Evolutionary conservation across 1,140 invertebrate species (phyloP), one percentile per base, ranked within the genome.

Genomic region (Metaphire vulgaris): DNA sequence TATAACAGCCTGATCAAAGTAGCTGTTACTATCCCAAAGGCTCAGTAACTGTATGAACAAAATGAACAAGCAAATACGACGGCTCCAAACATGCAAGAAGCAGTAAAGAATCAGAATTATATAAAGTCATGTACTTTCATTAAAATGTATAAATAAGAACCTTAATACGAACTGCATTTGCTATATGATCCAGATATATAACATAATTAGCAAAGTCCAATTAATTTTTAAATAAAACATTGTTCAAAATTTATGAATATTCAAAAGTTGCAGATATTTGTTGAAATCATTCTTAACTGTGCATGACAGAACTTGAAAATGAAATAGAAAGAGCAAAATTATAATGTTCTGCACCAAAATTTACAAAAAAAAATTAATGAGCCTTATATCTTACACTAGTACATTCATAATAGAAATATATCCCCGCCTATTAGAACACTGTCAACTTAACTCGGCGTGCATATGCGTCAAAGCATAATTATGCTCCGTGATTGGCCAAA

Each of bases 1-100:
- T 78, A 97, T 91, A 74, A 94, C 92, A 1, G 90, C 89, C 66
- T 90, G 88, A 82, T 92, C 91, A 84, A 98, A 95, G 86, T 97
- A 97, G 87, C 96, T 96, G 77, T 98, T 97, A 74, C 93, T 94
- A 85, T 97, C 95, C 96, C 96, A 99, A 15, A 98, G 87, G 72
- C 91, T 93, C 28, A 97, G 87, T 69, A 98, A 87, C 89, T 90
- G 84, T 33, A 82, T 82, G 80, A 79, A 72, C 16, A 34, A 56
- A 12, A 31, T 1, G 33, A 6, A 30, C 32, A 29, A 26, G 26
- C 26, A 65, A 26, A 65, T 15, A 15, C 14, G 26, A 65, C 26
- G 56, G 26, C 14, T 65, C 14, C 56, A 65, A 15, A 26, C 14
- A 65, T 65, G 56, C 14, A 65, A 15, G 56, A 65, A 65, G 14